Percentiles rank a stretch among this genome's conserved stretches.
Conservation (phyloP, 2,888 invertebrate species). For the Erebia palarica region DNA sequence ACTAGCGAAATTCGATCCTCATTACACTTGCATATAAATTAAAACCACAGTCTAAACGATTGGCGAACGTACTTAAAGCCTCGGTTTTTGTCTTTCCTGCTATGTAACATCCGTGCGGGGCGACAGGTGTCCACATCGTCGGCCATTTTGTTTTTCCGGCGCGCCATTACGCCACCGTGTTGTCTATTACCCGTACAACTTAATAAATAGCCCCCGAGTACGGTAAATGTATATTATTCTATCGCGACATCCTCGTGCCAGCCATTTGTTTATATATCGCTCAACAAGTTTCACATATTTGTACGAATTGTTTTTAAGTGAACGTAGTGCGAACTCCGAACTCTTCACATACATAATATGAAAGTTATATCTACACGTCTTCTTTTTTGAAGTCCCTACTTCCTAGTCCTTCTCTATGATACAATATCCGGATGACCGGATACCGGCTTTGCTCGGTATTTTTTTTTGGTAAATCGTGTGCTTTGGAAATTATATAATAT, state of each 20-base stretch:
- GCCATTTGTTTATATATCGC: conserved; percentile 38
- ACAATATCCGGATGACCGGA: too few species aligned
- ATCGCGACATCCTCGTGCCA: conserved; percentile 34
- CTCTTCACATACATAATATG: too few species aligned
- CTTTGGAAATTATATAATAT: too few species aligned
- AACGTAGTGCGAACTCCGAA: background rate
- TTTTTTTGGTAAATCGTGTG: too few species aligned
- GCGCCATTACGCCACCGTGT: conserved; percentile 39
- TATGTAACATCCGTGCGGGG: conserved; percentile 36
- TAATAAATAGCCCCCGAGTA: conserved; percentile 38
- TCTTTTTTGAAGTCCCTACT: too few species aligned
- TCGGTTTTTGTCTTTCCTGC: conserved; percentile 24
- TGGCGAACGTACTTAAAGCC: conserved; percentile 33
- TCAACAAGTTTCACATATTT: conserved; percentile 34
- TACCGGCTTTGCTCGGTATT: too few species aligned
- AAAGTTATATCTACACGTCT: too few species aligned
- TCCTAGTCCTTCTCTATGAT: too few species aligned
- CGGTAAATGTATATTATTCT: conserved; percentile 40
- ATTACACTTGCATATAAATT: conserved; percentile 4
- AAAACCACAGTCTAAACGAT: conserved; percentile 17
- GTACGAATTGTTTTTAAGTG: background rate
- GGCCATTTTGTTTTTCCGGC: conserved; percentile 39
- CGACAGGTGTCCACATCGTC: conserved; percentile 41
- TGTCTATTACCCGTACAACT: conserved; percentile 38
- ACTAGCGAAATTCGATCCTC: background rate